Percentiles rank a stretch among this genome's conserved stretches.
phyloP scores from a whole-genome alignment of 2,888 invertebrate species.

The Fragum whitleyi region DNA sequence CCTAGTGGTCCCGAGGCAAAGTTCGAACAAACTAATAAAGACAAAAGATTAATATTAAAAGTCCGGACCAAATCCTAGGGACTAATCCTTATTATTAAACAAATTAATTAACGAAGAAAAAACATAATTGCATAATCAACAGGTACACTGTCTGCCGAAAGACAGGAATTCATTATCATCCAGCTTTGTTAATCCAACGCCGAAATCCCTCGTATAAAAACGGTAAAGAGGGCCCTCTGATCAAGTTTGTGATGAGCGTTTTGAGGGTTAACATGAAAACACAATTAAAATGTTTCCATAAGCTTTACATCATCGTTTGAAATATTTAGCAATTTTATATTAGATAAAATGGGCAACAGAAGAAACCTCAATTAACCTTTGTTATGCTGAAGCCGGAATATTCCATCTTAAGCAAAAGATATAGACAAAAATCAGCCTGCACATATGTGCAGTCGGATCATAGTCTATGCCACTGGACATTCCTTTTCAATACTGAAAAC shows the following conservation, averaged over 20 bases:
- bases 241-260: background rate
- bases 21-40: slow-evolving; percentile 32
- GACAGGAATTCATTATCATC: slow-evolving; percentile 23
- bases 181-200: slow-evolving; percentile 13
- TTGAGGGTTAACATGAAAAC: slow-evolving; percentile 35
- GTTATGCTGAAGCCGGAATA: no score
- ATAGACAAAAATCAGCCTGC: no score
- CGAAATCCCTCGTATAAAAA: slow-evolving; percentile 10
- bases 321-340: slow-evolving; percentile 11
- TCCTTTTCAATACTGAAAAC: no score
- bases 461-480: no score
- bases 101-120: slow-evolving; percentile 33
- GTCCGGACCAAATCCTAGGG: slow-evolving; percentile 18
- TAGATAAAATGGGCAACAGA: no score
- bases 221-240: slow-evolving; percentile 10
- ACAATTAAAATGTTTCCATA: slow-evolving; percentile 35
- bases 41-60: slow-evolving; percentile 13
- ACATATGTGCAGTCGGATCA: no score
- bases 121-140: slow-evolving; percentile 20
- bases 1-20: slow-evolving; percentile 1
- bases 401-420: no score
- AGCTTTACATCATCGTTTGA: slow-evolving; percentile 29
- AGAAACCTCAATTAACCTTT: no score
- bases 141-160: slow-evolving; percentile 17
- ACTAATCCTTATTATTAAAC: slow-evolving; percentile 29